Evolutionary conservation across 2,113 vertebrate genomes (phyloP).

Genomic region (Macrotis lagotis): DNA sequence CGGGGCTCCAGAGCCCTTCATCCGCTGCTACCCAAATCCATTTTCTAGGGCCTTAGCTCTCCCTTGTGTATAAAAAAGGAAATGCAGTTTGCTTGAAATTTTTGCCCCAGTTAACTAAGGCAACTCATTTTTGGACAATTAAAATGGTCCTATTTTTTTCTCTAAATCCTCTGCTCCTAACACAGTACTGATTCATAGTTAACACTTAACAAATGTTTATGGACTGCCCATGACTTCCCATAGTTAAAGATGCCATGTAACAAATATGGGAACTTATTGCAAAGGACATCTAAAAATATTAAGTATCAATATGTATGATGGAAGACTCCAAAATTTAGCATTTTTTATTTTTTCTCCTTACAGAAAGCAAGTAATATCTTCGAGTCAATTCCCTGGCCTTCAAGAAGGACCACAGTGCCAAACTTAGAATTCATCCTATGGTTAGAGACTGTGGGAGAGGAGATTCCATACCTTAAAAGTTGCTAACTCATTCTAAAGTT

Average conservation of each 20-base stretch:
- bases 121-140: conserved; percentile 41
- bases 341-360: background rate
- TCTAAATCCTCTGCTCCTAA: background rate
- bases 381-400: background rate
- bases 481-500: conserved; percentile 6
- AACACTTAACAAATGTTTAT: background rate
- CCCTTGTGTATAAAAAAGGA: conserved; percentile 81
- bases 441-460: conserved; percentile 4
- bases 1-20: conserved; percentile 35
- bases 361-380: background rate
- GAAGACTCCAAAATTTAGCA: background rate
- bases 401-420: background rate
- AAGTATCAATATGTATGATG: background rate
- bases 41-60: conserved; percentile 79
- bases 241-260: background rate
- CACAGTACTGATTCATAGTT: background rate
- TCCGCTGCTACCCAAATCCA: conserved; percentile 63
- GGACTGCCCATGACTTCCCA: background rate
- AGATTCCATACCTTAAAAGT: background rate
- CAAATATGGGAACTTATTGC: background rate
- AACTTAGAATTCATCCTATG: background rate
- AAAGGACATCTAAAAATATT: background rate
- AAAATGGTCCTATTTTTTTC: conserved; percentile 4
- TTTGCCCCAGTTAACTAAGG: conserved; percentile 66
- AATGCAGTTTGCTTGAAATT: conserved; percentile 75